Conservation (phyloP, 2,797 vertebrate species). For the Bradypodion ventrale region DNA sequence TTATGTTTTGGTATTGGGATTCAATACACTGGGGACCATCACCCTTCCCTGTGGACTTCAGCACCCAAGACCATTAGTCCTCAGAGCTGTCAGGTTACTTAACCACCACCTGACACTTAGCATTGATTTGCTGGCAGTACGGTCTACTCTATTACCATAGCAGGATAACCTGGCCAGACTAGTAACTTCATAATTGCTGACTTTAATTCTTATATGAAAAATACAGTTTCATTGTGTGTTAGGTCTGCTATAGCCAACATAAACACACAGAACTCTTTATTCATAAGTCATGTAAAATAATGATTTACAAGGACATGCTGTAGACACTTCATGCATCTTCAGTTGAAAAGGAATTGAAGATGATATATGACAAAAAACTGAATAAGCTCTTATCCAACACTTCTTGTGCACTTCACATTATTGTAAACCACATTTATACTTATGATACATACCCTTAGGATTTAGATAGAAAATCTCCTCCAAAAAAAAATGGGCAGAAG, state of each 20-base stretch:
- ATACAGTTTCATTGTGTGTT: background rate
- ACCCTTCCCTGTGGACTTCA: too few relatives aligned
- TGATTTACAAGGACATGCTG: conserved; percentile 10
- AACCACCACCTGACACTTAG: too few relatives aligned
- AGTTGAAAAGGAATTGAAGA: conserved; percentile 11
- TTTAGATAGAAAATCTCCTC: conserved; percentile 70
- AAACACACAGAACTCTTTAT: background rate
- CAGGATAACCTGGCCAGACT: too few relatives aligned
- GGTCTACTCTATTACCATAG: too few relatives aligned
- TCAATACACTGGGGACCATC: too few relatives aligned
- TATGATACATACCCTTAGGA: conserved; percentile 67
- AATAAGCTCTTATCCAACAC: conserved; percentile 33
- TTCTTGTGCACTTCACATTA: conserved; percentile 45
- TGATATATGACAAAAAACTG: conserved; percentile 2
- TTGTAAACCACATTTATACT: conserved; percentile 50
- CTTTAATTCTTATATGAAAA: background rate
- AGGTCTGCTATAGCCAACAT: background rate
- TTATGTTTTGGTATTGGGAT: too few relatives aligned
- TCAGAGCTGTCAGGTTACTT: too few relatives aligned
- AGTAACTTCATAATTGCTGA: background rate
- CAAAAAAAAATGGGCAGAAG: conserved; percentile 57
- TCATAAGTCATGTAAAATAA: background rate
- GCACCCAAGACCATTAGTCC: too few relatives aligned
- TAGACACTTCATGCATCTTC: conserved; percentile 6
- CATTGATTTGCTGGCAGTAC: too few relatives aligned